Percentiles rank a stretch among this genome's conserved stretches.
Conservation (phyloP, 2,888 invertebrate species). For the Adineta ricciae region DNA sequence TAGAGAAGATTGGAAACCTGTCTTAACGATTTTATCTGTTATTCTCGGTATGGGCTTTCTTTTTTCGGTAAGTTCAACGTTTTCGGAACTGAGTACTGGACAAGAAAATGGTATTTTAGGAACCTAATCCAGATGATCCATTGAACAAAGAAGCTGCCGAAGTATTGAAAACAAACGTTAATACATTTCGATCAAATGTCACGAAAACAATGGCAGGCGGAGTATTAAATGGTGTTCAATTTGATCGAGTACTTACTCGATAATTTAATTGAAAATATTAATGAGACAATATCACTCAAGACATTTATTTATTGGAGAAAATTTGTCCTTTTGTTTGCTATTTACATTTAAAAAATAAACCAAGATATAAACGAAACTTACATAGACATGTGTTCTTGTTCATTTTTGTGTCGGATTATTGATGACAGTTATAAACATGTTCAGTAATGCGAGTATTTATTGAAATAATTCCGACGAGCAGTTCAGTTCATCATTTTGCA, state of each 20-base stretch:
- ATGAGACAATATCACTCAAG: not conserved
- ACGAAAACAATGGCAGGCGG: conserved; percentile 90
- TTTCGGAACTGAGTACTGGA: not conserved
- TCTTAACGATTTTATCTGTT: conserved; percentile 89
- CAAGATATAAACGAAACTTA: not conserved
- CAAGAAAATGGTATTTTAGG: conserved; percentile 56
- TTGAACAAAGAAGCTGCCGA: conserved; percentile 96
- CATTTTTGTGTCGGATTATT: no score
- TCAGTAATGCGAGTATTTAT: no score
- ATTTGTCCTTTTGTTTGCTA: not conserved
- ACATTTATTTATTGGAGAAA: not conserved
- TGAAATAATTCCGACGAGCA: no score
- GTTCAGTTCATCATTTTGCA: not conserved
- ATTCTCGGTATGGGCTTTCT: conserved; percentile 93
- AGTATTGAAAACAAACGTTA: conserved; percentile 80
- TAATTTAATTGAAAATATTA: not conserved
- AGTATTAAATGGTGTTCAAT: conserved; percentile 81
- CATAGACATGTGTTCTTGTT: no score
- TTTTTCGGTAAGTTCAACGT: conserved; percentile 64
- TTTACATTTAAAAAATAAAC: not conserved
- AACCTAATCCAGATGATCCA: conserved; percentile 96
- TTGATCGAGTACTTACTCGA: conserved; percentile 55
- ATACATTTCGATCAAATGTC: conserved; percentile 88
- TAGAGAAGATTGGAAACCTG: conserved; percentile 96
- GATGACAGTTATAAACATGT: no score